Conservation (phyloP, 2,888 invertebrate genomes). For the Meloe dianella region DNA sequence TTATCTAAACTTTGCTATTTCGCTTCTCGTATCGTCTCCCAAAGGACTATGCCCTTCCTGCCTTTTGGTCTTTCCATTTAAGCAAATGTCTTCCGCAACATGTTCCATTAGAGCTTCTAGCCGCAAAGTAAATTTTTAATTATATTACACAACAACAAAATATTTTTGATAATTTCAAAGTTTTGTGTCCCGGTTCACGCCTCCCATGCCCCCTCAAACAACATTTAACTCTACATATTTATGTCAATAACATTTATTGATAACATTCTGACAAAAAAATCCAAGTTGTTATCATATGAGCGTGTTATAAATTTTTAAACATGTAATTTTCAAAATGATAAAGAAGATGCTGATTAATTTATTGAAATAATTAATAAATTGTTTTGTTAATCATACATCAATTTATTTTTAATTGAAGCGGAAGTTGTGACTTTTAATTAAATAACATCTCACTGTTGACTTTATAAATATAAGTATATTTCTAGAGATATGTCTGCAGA, state of each 20-base stretch:
- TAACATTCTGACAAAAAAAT: neutral
- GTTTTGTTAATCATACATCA: neutral
- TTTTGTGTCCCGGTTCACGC: no score
- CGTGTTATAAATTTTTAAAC: neutral
- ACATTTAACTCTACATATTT: neutral
- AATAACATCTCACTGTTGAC: neutral
- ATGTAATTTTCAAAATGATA: neutral
- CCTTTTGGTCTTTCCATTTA: constrained; percentile 40
- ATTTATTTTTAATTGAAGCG: constrained; percentile 1
- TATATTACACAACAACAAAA: constrained; percentile 2
- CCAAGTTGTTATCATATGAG: neutral
- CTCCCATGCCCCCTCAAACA: no score
- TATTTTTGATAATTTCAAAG: neutral
- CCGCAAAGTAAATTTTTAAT: constrained; percentile 7
- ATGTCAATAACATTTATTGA: neutral
- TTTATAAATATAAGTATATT: neutral
- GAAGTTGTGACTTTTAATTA: neutral
- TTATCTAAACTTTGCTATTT: constrained; percentile 56
- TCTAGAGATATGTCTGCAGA: constrained; percentile 3
- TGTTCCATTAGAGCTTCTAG: constrained; percentile 18
- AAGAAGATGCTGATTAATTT: constrained; percentile 4
- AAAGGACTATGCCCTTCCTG: constrained; percentile 46
- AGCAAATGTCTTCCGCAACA: constrained; percentile 36
- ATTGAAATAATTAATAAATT: neutral
- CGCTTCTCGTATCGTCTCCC: constrained; percentile 50